A percentile compares a stretch with the other conserved stretches of the same genome.
Conservation (phyloP, 2,113 vertebrate species). For the Myodes glareolus region DNA sequence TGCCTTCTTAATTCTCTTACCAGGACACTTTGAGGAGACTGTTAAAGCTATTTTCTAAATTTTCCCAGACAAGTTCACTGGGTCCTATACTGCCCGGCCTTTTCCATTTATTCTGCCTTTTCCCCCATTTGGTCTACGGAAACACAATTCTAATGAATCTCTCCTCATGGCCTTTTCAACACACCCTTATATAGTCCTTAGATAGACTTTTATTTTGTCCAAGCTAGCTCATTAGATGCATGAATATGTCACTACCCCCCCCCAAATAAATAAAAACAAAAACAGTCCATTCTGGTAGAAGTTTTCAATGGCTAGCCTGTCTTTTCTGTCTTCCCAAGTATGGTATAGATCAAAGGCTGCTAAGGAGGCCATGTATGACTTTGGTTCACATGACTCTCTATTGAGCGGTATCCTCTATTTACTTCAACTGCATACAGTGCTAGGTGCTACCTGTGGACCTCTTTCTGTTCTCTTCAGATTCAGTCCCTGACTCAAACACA, state of each 20-base stretch:
- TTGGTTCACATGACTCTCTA: neutral
- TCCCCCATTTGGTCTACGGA: neutral
- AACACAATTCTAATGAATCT: neutral
- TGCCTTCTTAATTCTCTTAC: neutral
- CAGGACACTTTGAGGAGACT: neutral
- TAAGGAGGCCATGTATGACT: neutral
- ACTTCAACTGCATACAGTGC: neutral
- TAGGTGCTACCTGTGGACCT: neutral
- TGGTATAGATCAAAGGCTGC: neutral
- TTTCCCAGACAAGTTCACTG: neutral
- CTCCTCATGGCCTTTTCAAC: neutral
- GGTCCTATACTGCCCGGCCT: neutral
- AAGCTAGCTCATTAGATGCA: neutral
- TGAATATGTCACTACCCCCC: neutral
- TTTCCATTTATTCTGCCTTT: neutral
- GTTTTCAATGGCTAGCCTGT: neutral
- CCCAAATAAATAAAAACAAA: neutral
- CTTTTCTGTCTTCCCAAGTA: neutral
- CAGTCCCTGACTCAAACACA: neutral
- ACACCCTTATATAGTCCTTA: neutral
- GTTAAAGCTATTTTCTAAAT: neutral
- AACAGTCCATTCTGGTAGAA: neutral
- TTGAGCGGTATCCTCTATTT: neutral
- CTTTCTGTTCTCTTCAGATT: neutral
- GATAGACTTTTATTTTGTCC: neutral